These are phyloP conservation scores for Drosophila nigromelanica DNA, from an alignment of 1,140 invertebrate species.

Conservation along the genomic window DNA sequence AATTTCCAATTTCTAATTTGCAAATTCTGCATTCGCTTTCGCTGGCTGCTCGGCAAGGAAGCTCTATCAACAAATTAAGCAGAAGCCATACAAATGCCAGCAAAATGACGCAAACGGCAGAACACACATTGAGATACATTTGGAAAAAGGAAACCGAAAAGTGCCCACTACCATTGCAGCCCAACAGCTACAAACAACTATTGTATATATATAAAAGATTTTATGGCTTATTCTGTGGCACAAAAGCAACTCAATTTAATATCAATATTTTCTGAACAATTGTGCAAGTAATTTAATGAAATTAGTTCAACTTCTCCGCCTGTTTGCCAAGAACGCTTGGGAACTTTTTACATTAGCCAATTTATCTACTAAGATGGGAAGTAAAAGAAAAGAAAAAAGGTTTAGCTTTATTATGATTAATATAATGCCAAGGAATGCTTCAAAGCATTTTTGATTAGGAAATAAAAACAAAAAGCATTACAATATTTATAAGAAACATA, in stretches of 20 bases:
- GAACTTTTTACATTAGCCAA: neutral
- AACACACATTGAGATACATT: slow-evolving; percentile 39
- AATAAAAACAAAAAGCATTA: no score
- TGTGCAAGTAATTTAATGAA: neutral
- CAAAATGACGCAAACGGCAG: slow-evolving; percentile 30
- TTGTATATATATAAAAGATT: slow-evolving; percentile 3
- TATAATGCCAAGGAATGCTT: no score
- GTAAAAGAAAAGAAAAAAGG: no score
- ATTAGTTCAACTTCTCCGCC: neutral
- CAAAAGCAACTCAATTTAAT: slow-evolving; percentile 3
- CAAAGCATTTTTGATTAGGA: no score
- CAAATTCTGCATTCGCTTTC: slow-evolving; percentile 15
- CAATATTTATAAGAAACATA: no score
- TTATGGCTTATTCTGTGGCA: neutral
- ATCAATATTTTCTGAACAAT: neutral
- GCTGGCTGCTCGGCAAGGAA: slow-evolving; percentile 21
- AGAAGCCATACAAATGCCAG: slow-evolving; percentile 49
- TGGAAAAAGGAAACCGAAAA: slow-evolving; percentile 39
- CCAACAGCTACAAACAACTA: slow-evolving; percentile 8
- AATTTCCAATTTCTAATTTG: slow-evolving; percentile 28
- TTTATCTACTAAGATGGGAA: no score
- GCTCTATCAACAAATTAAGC: slow-evolving; percentile 45
- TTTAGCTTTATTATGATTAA: no score
- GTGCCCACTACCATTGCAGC: slow-evolving; percentile 15
- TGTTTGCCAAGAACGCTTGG: neutral